Evolutionary conservation across 2,797 vertebrate species (phyloP), one percentile per base, ranked within the genome.

Genomic region (Hypotaenidia philippensis): DNA sequence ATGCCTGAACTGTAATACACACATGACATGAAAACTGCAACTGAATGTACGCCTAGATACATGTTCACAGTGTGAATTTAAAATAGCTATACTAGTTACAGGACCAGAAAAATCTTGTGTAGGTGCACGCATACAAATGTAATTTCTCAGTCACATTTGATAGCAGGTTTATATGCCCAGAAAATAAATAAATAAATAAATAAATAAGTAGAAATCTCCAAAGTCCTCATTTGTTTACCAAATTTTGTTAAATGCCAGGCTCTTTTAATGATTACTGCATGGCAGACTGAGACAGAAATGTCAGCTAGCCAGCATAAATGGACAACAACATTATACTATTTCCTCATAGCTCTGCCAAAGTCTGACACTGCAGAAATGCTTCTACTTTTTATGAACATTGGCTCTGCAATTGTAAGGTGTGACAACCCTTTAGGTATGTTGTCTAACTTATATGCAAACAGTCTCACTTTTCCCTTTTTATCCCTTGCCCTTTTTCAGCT

Each of bases 311-410:
- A 90, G 65, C 41, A 83, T 36, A 94, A 95, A 93, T 45, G 61
- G 75, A 95, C 91, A 96, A 93, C 13, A 79, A 79, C 65, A 89
- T 74, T 89, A 85, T 40, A 49, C 14, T 52, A 23, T 82, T 93
- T 87, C 69, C 19, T 95, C 32, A 71, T 50, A 74, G 12, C 14
- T 34, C 19, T 83, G 71, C 52, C 59, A 94, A 95, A 6, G 57
- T 89, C 27, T 93, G 80, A 91, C 32, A 68, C 44, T 61, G 45
- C 32, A 85, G 44, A 61, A 93, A 66, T 47, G 56, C 49, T 72
- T 91, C 84, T 69, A 53, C 3, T 27, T 89, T 90, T 91, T 85
- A 61, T 71, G 61, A 93, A 83, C 14, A 26, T 49, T 75, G 52
- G 13, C 21, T 88, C 29, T 55, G 32, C 16, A 76, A 52, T 53